Evolutionary conservation across 1,140 invertebrate species (phyloP).

Genomic region (Drosophila guanche): DNA sequence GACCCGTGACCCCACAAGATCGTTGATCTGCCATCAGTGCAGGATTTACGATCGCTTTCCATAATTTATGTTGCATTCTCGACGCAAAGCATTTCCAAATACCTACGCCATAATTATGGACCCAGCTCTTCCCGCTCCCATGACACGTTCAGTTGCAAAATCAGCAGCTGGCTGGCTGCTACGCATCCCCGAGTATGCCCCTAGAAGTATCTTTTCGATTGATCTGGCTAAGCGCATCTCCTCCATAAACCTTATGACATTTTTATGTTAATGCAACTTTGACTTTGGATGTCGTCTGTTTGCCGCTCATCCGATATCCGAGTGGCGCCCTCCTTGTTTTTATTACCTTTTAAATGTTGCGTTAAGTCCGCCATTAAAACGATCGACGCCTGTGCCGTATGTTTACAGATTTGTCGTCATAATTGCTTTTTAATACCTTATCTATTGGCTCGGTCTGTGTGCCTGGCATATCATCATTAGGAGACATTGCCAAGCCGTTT

Average conservation of each 20-base stretch:
- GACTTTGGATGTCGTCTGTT: constrained; percentile 18
- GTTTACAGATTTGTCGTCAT: constrained; percentile 83
- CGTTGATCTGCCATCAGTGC: constrained; percentile 45
- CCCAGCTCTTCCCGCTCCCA: neutral
- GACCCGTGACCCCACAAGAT: constrained; percentile 18
- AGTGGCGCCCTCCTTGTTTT: constrained; percentile 61
- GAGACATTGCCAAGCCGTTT: constrained; percentile 21
- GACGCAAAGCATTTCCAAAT: constrained; percentile 14
- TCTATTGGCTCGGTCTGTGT: constrained; percentile 54
- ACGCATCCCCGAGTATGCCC: constrained; percentile 1
- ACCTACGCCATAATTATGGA: constrained; percentile 26
- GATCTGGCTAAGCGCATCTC: constrained; percentile 68
- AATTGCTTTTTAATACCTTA: constrained; percentile 83
- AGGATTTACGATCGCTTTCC: constrained; percentile 60
- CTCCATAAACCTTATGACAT: constrained; percentile 78
- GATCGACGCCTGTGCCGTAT: constrained; percentile 69
- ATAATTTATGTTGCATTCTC: constrained; percentile 63
- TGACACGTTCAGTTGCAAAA: constrained; percentile 66
- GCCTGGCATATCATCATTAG: constrained; percentile 52
- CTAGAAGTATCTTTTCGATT: constrained; percentile 46
- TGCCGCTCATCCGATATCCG: constrained; percentile 23
- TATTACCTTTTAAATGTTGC: constrained; percentile 83
- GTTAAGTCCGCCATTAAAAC: constrained; percentile 81
- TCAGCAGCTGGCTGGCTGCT: constrained; percentile 42
- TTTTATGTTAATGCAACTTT: constrained; percentile 82